These are phyloP conservation scores for Chymomyza amoena DNA, from an alignment of 2,888 invertebrate species.

Conservation along the genomic window DNA sequence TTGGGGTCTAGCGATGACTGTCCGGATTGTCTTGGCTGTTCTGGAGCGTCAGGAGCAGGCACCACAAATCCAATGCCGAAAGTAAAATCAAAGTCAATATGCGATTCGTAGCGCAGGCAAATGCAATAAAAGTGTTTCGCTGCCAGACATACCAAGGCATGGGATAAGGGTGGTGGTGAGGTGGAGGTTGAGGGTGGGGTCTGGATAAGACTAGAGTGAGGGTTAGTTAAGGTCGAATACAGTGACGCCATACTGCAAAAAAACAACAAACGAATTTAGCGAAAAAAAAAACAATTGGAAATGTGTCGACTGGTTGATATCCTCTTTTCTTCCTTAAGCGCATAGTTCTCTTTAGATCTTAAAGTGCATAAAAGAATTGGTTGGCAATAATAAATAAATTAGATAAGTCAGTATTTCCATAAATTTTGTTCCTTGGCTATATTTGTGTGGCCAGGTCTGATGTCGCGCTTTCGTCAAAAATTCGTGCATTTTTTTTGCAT, in stretches of 20 bases:
- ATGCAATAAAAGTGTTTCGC: conserved; percentile 47
- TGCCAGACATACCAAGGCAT: neutral
- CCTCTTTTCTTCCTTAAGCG: too few relatives aligned
- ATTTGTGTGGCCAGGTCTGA: too few relatives aligned
- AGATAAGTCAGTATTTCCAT: too few relatives aligned
- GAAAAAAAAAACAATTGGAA: neutral
- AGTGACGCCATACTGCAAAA: neutral
- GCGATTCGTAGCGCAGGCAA: conserved; percentile 34
- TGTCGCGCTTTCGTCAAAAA: too few relatives aligned
- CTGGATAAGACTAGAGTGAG: neutral
- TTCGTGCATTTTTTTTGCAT: too few relatives aligned
- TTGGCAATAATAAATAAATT: too few relatives aligned
- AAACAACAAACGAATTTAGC: neutral
- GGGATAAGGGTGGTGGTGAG: neutral
- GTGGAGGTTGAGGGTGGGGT: too few relatives aligned
- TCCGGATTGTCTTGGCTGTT: conserved; percentile 10
- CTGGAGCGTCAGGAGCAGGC: conserved; percentile 26
- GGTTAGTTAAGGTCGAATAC: neutral
- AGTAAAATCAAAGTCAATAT: conserved; percentile 68
- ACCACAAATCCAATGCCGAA: conserved; percentile 47
- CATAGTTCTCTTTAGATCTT: too few relatives aligned
- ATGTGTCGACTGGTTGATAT: too few relatives aligned
- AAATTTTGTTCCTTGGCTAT: too few relatives aligned
- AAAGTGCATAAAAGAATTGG: too few relatives aligned
- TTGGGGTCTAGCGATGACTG: conserved; percentile 28